Evolutionary conservation across 2,888 invertebrate species (phyloP), one percentile per base, ranked within the genome.

Genomic region (Phaonia tiefii): DNA sequence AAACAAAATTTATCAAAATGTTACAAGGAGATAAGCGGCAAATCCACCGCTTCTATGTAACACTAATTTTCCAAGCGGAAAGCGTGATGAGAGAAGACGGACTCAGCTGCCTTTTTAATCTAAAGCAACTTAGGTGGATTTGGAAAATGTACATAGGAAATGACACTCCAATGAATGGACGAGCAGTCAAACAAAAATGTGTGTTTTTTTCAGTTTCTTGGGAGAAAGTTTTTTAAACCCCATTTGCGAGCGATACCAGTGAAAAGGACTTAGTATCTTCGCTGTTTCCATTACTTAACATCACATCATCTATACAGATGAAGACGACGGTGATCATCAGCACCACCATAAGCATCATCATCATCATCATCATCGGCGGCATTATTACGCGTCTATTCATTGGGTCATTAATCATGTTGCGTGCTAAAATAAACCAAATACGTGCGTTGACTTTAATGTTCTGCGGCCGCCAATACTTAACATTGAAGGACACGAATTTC

Each of bases 351-450:
- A 63, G 54, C 17, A 63, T 76, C 63, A 63, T 31, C 63, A 20
- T 54, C 2, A 60, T 54, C 44, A 46, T 49, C 56, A 58, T 39
- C 25, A 25, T 46, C 11, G 39, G 58, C 25, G 49, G 22, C 42
- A 44, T 54, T 13, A 63, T 39, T 69, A 65, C 49, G 56, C 44
- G 66, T 66, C 67, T 67, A 75, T 81, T 72, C 78, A 87, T 81
- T 82, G 86, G 88, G 72, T 87, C 88, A 88, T 88, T 88, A 89
- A 88, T 88, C 88, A 88, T 87, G 86, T 86, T 82, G 84, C 80
- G 70, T 75, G 83, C 75, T 75, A 83, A 81, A 83, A 79, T 80
- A 82, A 78, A 80, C 67, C 77, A 79, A 83, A 79, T 79, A 82
- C 80, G 82, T 78, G 82, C 80, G 26, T 74, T 81, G 78, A 81